Conservation (phyloP, 2,888 invertebrate species). For the Ophioninae sp. region DNA sequence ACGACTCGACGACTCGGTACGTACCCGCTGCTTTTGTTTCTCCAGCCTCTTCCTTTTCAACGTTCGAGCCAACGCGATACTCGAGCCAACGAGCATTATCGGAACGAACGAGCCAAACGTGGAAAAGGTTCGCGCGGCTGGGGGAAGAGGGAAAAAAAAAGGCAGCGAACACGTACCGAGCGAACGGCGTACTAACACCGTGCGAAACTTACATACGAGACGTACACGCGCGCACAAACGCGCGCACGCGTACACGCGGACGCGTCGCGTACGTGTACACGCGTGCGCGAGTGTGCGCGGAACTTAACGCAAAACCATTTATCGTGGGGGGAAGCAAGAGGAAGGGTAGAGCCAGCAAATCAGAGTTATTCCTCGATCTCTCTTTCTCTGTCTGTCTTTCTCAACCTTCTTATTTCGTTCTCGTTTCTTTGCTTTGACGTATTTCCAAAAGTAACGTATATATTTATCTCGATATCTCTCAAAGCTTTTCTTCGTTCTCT, state of each 20-base stretch:
- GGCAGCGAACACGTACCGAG: slow-evolving; percentile 44
- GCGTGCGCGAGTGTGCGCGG: slow-evolving; percentile 33
- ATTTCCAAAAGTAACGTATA: background rate
- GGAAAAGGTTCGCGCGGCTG: background rate
- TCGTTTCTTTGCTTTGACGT: background rate
- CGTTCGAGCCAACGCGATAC: too few relatives aligned
- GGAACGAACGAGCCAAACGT: background rate
- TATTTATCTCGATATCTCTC: slow-evolving; percentile 23
- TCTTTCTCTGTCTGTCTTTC: slow-evolving; percentile 65
- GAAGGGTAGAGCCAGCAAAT: slow-evolving; percentile 81
- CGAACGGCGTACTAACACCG: slow-evolving; percentile 61
- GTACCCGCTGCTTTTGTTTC: too few relatives aligned
- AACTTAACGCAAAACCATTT: slow-evolving; percentile 59
- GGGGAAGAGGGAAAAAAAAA: too few relatives aligned
- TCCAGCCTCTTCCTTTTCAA: too few relatives aligned
- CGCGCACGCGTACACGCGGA: too few relatives aligned
- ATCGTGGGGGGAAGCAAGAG: slow-evolving; percentile 81
- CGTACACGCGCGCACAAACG: too few relatives aligned
- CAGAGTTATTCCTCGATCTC: slow-evolving; percentile 63
- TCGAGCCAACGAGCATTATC: too few relatives aligned
- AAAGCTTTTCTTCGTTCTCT: slow-evolving; percentile 37
- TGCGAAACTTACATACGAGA: slow-evolving; percentile 68
- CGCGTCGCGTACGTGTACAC: too few relatives aligned
- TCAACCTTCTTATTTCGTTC: slow-evolving; percentile 56
- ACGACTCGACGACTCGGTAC: too few relatives aligned